Evolutionary conservation across 1,140 invertebrate genomes (phyloP), one percentile per base, ranked within the genome.

Genomic region (Rhopalosiphum maidis): DNA sequence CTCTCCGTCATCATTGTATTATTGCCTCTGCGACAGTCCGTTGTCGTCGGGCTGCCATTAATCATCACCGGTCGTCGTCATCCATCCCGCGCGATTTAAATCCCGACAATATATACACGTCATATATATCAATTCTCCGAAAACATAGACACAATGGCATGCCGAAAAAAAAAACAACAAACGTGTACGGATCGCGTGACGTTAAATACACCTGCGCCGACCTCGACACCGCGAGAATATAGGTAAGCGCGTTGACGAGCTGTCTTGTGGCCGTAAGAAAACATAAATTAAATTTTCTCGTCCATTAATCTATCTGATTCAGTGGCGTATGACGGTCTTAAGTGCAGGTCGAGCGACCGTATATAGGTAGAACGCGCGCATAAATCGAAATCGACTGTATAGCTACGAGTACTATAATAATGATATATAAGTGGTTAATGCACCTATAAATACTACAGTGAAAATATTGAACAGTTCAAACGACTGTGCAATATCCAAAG

Each of bases 201-300:
- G 60, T 91, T 43, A 46, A 41, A 60, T 43, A 68, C 23, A 55
- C 87, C 43, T 48, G 60, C 60, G 11, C 8, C 25, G 25, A 60
- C 55, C 55, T 9, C 25, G 30, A 68, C 30, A 68, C 60, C 30
- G 60, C 25, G 25, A 30, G 60, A 68, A 51, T 51, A 68, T 68
- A 68, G 60, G 60, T 68, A 68, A 2, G 60, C 60, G 11, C 60
- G 60, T 68, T n/a, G 60, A 77, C 30, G 60, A 77, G 60, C 30
- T 77, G 15, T 77, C 30, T 86, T 15, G 15, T 6, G 37, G 89
- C 43, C 37, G 54, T 68, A 54, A 90, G 60, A 77, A n/a, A 90
- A 25, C 89, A 90, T 68, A 90, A 90, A 55, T 90, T 68, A 68
- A 90, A 90, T 68, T 68, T 46, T 77, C 55, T 77, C 90, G 90